Evolutionary conservation across 2,113 vertebrate species (phyloP), one percentile per base, ranked within the genome.

Genomic region (Macrotus californicus): DNA sequence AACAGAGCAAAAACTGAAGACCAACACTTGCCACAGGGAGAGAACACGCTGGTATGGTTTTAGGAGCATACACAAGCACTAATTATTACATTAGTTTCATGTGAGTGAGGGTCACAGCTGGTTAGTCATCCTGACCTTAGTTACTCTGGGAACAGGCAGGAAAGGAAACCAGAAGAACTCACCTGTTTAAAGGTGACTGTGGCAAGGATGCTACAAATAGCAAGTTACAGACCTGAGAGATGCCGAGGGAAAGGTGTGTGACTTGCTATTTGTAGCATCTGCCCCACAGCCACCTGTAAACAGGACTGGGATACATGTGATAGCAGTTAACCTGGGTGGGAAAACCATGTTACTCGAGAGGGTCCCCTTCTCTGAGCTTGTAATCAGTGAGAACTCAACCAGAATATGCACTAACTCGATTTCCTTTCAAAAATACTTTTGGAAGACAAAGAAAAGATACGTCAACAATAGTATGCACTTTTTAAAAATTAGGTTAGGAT

Each of bases 1-100:
- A 88, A 91, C 5, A 21, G 18, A 79, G 41, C 22, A 85, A 88
- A 93, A 88, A 92, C 8, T 39, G 56, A 93, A 93, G n/a, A 93
- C 87, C 1, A 87, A 87, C 56, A 86, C 50, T 61, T 46, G 50
- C n/a, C 41, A 7, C 52, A 83, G 5, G 70, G 61, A 91, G 24
- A 26, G 19, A 77, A 43, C 64, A 52, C 16, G 34, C 18, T 69
- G 41, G 52, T 64, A 64, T 14, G 14, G 7, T 31, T 61, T 76
- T 67, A 66, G 92, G 36, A 81, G 26, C 84, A 54, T 22, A 59
- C 85, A 66, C 12, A 39, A 80, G 19, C 48, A 80, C n/a, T 48
- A 50, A 31, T 64, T 88, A 87, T 61, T 72, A 34, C 13, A 70
- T 36, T 67, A 66, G 43, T 64, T 83, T 89, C 41, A 52, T 39